Evolutionary conservation across 2,888 invertebrate genomes (phyloP), one percentile per base, ranked within the genome.

Genomic region (Branchellion lobata): DNA sequence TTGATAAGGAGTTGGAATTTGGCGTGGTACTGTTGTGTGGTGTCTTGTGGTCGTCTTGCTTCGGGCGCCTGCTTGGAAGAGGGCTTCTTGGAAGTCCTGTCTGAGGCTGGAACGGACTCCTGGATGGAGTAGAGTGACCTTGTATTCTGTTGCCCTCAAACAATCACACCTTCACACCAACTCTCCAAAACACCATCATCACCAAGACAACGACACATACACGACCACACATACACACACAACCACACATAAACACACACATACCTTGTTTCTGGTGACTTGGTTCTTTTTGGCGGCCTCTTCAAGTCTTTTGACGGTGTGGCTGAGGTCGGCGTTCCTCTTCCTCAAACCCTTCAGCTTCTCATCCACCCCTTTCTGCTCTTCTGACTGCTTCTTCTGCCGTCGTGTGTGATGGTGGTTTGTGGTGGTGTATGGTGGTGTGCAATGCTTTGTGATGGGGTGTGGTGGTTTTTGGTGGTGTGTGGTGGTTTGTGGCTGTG

Each of bases 271-370:
- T n/a, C n/a, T n/a, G n/a, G 3, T 57, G 14, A 5, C 85, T 71
- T 87, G 86, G 65, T 86, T 82, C 81, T 85, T 85, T 83, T 87
- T 87, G 24, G 87, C 86, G 81, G 87, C 87, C 80, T 88, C 87
- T 81, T 88, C 88, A 78, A 88, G 84, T 71, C 87, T 84, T 73
- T 87, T 81, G 21, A 88, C 88, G 81, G 87, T 87, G 82, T 86
- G 84, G 51, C 87, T 87, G 74, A 88, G 85, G 76, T 88, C 88
- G 0, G 86, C 86, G 84, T 88, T 88, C 53, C 87, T 84, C 82
- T 86, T 87, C 83, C 87, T 87, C 74, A 88, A 83, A 14, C 85
- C 85, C 83, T 87, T 87, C 73, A 88, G 85, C 83, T 88, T 87
- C 80, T 88, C 86, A 81, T 88, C 86, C 81, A 86, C 81, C n/a